A percentile compares a stretch with the other conserved stretches of the same genome.
phyloP scores from a whole-genome alignment of 2,797 vertebrate species.

The Brotogeris chrysoptera region DNA sequence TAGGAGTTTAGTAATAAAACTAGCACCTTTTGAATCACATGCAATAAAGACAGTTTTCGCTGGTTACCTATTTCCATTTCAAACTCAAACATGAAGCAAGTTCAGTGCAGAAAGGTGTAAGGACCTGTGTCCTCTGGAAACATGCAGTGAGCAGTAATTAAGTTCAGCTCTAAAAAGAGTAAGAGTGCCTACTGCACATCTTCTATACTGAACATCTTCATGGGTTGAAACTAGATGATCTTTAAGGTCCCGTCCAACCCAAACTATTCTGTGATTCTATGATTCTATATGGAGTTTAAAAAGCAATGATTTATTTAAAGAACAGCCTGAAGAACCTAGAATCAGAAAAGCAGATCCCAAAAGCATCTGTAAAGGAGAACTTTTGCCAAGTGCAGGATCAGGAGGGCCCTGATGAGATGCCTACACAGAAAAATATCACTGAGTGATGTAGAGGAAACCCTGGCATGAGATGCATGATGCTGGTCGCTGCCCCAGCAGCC shows the following conservation, averaged over 20 bases:
- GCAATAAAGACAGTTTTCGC: too few species aligned
- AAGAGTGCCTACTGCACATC: not conserved
- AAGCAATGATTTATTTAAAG: not conserved
- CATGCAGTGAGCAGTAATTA: fast-evolving
- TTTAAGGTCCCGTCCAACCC: not conserved
- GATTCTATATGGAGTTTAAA: not conserved
- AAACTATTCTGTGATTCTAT: not conserved
- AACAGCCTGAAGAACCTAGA: not conserved
- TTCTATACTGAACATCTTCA: not conserved
- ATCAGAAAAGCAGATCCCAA: not conserved
- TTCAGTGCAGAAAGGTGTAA: not conserved
- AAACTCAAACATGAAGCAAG: not conserved
- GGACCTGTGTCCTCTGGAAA: not conserved
- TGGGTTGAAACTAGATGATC: not conserved
- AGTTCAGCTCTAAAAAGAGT: not conserved
- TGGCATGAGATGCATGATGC: fast-evolving
- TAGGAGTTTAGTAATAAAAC: not conserved
- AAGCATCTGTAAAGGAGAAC: not conserved
- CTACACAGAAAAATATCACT: fast-evolving
- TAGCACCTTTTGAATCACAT: not conserved
- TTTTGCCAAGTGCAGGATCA: fast-evolving
- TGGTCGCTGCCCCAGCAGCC: not conserved
- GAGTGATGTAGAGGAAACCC: fast-evolving
- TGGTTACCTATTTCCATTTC: not conserved
- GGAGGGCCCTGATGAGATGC: not conserved